phyloP scores from a whole-genome alignment of 2,113 vertebrate species.

The Toxotes chatareus region DNA sequence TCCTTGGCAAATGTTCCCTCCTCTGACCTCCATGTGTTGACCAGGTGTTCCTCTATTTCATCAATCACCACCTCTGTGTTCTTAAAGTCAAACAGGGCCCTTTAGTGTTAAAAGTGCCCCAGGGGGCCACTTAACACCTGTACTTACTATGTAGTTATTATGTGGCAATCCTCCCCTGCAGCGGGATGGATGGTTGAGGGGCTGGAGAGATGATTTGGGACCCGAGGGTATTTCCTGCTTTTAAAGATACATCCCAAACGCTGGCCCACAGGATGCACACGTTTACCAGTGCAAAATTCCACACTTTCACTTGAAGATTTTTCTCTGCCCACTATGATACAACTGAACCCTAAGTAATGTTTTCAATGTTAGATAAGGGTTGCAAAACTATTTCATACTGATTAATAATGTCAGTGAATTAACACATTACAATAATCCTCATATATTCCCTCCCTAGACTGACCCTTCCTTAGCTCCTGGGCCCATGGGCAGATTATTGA shows the following conservation, averaged over 20 bases:
- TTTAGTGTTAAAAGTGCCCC: slow-evolving; percentile 45
- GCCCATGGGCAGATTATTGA: neutral
- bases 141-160: slow-evolving; percentile 34
- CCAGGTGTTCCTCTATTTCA: slow-evolving; percentile 61
- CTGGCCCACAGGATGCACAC: neutral
- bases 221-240: slow-evolving; percentile 70
- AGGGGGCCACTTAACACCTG: slow-evolving; percentile 56
- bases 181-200: slow-evolving; percentile 8
- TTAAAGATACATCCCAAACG: slow-evolving; percentile 39
- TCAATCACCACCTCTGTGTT: slow-evolving; percentile 30
- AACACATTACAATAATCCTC: neutral
- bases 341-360: neutral
- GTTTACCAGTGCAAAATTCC: neutral
- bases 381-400: neutral
- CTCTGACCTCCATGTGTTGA: slow-evolving; percentile 48
- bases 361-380: neutral
- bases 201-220: slow-evolving; percentile 22
- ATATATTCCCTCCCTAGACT: neutral
- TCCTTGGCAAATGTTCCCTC: slow-evolving; percentile 8
- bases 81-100: slow-evolving; percentile 34
- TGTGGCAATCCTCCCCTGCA: slow-evolving; percentile 20
- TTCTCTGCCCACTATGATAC: neutral
- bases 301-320: neutral
- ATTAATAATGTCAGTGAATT: neutral
- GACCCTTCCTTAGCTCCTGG: neutral